Evolutionary conservation across 2,113 vertebrate species (phyloP).

Genomic region (Scomber japonicus): DNA sequence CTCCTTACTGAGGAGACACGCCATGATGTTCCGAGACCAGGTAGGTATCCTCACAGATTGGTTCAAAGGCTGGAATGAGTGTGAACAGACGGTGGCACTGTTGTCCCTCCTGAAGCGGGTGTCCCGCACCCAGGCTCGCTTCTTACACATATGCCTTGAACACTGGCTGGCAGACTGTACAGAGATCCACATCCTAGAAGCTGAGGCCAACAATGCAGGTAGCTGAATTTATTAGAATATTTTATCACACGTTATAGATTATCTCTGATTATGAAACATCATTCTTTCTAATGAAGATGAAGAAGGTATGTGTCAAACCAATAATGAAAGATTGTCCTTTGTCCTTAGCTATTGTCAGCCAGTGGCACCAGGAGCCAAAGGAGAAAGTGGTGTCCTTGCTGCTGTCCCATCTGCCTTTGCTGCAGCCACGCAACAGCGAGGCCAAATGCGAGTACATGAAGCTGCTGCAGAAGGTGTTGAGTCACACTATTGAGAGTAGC

Average conservation of each 20-base stretch:
- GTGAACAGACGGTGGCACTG: slow-evolving; percentile 96
- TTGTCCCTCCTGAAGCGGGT: slow-evolving; percentile 94
- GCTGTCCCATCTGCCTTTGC: slow-evolving; percentile 92
- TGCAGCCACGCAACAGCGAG: slow-evolving; percentile 94
- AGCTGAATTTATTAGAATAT: slow-evolving; percentile 7
- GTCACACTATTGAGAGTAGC: slow-evolving; percentile 95
- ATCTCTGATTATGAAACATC: neutral
- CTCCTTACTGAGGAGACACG: slow-evolving; percentile 80
- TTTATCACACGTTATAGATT: neutral
- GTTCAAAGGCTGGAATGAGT: slow-evolving; percentile 98
- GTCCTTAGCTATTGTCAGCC: slow-evolving; percentile 89
- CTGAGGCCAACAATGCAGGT: slow-evolving; percentile 97
- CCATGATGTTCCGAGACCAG: slow-evolving; percentile 99
- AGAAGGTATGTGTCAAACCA: neutral
- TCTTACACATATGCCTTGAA: slow-evolving; percentile 97
- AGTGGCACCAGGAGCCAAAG: slow-evolving; percentile 95
- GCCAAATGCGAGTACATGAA: slow-evolving; percentile 98
- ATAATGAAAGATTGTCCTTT: slow-evolving; percentile 2
- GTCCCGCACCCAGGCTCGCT: slow-evolving; percentile 95
- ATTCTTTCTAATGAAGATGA: neutral
- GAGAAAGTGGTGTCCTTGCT: slow-evolving; percentile 93
- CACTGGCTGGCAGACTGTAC: slow-evolving; percentile 95
- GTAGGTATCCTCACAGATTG: slow-evolving; percentile 95
- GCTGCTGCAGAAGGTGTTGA: slow-evolving; percentile 94
- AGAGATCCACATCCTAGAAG: slow-evolving; percentile 94